These are phyloP conservation scores for Gambusia affinis DNA, from an alignment of 2,113 vertebrate species.

Conservation along the genomic window DNA sequence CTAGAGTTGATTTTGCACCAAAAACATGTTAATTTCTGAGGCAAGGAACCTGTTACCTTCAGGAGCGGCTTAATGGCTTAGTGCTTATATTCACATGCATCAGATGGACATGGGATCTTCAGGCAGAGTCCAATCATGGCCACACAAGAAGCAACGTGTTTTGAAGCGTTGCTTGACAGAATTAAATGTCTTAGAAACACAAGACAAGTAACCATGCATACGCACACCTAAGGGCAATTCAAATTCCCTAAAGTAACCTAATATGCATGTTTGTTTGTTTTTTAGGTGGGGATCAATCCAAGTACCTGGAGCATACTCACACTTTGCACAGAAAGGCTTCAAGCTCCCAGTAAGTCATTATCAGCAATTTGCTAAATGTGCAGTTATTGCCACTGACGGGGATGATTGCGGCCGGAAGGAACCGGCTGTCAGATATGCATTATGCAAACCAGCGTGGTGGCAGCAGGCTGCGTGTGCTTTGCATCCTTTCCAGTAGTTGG, in stretches of 20 bases:
- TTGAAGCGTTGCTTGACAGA: neutral
- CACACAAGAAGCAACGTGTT: neutral
- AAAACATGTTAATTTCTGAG: no score
- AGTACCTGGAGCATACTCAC: neutral
- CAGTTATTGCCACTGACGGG: slow-evolving; percentile 23
- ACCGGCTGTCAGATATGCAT: slow-evolving; percentile 47
- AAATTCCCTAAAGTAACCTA: neutral
- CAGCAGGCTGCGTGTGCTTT: slow-evolving; percentile 32
- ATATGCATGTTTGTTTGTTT: neutral
- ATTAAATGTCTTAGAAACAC: neutral
- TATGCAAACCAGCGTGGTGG: slow-evolving; percentile 50
- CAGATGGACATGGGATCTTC: no score
- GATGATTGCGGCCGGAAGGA: slow-evolving; percentile 50
- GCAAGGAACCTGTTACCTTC: no score
- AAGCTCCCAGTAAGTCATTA: neutral
- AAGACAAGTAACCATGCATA: no score
- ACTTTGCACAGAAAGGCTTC: neutral
- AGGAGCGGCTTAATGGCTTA: no score
- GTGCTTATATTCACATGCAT: no score
- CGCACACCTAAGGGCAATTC: neutral
- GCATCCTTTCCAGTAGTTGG: slow-evolving; percentile 41
- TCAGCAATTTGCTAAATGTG: neutral
- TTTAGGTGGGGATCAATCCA: neutral
- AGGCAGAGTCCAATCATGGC: neutral
- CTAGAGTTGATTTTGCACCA: no score